A percentile compares a stretch with the other conserved stretches of the same genome.
phyloP scores from a whole-genome alignment of 2,888 invertebrate species.

The Campoletis raptor region DNA sequence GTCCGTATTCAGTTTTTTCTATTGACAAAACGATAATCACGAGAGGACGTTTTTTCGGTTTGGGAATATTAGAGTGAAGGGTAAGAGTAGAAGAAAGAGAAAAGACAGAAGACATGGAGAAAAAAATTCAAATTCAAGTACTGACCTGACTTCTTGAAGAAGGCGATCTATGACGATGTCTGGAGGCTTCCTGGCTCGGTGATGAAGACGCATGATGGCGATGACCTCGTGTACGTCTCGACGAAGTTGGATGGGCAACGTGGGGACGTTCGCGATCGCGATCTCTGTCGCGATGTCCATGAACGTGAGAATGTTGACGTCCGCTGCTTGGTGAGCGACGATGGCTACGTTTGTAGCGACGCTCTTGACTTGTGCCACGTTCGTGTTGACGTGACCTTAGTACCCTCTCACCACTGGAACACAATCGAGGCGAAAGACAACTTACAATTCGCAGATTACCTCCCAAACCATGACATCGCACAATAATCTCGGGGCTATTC shows the following conservation, averaged over 20 bases:
- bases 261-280: conserved; percentile 77
- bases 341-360: conserved; percentile 94
- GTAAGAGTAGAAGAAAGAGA: conserved; percentile 25
- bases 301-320: conserved; percentile 88
- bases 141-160: conserved; percentile 84
- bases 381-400: conserved; percentile 88
- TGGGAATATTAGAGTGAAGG: conserved; percentile 15
- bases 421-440: conserved; percentile 55
- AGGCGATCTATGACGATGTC: conserved; percentile 81
- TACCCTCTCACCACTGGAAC: conserved; percentile 87
- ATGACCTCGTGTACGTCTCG: conserved; percentile 78
- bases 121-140: conserved; percentile 65
- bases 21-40: background rate
- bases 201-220: conserved; percentile 81
- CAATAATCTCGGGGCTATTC: background rate
- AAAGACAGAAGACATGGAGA: conserved; percentile 40
- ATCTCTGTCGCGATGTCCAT: conserved; percentile 75
- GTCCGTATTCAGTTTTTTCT: background rate
- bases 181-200: conserved; percentile 78
- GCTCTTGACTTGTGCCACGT: conserved; percentile 92
- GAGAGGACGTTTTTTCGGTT: background rate
- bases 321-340: conserved; percentile 93
- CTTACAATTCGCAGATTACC: conserved; percentile 40
- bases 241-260: conserved; percentile 76
- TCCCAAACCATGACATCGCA: background rate